phyloP scores from a whole-genome alignment of 2,113 vertebrate genomes.

The Pelobates fuscus region DNA sequence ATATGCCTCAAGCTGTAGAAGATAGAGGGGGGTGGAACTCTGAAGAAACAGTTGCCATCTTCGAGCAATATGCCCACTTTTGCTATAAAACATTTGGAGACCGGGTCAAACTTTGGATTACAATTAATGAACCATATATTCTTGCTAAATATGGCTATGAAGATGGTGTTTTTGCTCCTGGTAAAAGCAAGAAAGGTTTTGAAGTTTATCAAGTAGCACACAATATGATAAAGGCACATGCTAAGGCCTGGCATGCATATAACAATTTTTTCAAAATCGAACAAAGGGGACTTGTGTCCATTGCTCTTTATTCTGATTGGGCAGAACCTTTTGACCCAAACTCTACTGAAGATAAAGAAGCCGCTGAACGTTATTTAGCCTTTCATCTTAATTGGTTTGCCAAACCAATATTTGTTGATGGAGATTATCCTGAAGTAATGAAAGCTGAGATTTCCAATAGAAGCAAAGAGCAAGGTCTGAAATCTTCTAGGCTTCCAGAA shows the following conservation, averaged over 20 bases:
- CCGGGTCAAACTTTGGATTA: slow-evolving; percentile 77
- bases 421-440: slow-evolving; percentile 77
- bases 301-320: slow-evolving; percentile 73
- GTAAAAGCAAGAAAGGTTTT: slow-evolving; percentile 63
- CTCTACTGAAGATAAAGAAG: slow-evolving; percentile 61
- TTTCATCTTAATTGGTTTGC: slow-evolving; percentile 77
- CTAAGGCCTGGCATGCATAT: slow-evolving; percentile 77
- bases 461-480: slow-evolving; percentile 63
- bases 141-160: slow-evolving; percentile 66
- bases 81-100: slow-evolving; percentile 80
- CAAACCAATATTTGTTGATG: slow-evolving; percentile 76
- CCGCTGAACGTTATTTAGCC: slow-evolving; percentile 61
- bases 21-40: slow-evolving; percentile 72
- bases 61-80: slow-evolving; percentile 73
- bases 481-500: slow-evolving; percentile 62
- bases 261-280: slow-evolving; percentile 62
- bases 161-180: slow-evolving; percentile 63
- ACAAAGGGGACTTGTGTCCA: slow-evolving; percentile 67
- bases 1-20: slow-evolving; percentile 76
- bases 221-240: slow-evolving; percentile 74
- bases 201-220: slow-evolving; percentile 70
- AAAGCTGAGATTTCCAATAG: slow-evolving; percentile 65
- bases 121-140: slow-evolving; percentile 74
- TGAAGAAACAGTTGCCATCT: slow-evolving; percentile 58
- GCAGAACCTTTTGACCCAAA: slow-evolving; percentile 62